These are phyloP conservation scores for Crocodylus rhombifer DNA, from an alignment of 2,797 vertebrate genomes.

Conservation along the genomic window DNA sequence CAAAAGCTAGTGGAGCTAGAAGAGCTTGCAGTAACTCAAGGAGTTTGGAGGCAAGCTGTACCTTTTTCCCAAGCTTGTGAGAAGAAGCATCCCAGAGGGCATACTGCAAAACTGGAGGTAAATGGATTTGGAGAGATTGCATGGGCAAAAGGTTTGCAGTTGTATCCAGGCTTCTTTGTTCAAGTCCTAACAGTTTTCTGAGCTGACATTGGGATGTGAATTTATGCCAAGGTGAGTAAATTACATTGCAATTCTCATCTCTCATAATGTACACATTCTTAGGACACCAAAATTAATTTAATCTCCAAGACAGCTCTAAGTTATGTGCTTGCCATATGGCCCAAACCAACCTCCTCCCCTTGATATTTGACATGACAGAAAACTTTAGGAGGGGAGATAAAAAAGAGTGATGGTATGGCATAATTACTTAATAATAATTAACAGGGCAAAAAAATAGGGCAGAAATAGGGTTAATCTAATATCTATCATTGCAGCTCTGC, in stretches of 20 bases:
- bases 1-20: background rate
- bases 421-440: background rate
- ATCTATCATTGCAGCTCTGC: background rate
- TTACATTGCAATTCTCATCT: background rate
- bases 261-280: background rate
- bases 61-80: rapidly evolving
- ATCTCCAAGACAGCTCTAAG: background rate
- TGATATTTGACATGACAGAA: background rate
- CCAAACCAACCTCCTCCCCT: background rate
- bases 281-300: background rate
- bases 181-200: rapidly evolving
- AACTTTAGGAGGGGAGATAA: background rate
- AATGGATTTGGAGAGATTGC: background rate
- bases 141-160: background rate
- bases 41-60: background rate
- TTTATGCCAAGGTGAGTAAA: background rate
- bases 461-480: background rate
- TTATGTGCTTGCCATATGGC: background rate
- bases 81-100: background rate
- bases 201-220: background rate
- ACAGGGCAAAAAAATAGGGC: rapidly evolving
- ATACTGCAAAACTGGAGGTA: rapidly evolving
- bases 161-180: background rate
- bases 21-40: background rate
- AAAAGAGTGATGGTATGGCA: background rate